Percentiles rank a stretch among this genome's conserved stretches.
Evolutionary conservation across 2,797 vertebrate genomes (phyloP).

Genomic region (Hippopotamyrus pictus): DNA sequence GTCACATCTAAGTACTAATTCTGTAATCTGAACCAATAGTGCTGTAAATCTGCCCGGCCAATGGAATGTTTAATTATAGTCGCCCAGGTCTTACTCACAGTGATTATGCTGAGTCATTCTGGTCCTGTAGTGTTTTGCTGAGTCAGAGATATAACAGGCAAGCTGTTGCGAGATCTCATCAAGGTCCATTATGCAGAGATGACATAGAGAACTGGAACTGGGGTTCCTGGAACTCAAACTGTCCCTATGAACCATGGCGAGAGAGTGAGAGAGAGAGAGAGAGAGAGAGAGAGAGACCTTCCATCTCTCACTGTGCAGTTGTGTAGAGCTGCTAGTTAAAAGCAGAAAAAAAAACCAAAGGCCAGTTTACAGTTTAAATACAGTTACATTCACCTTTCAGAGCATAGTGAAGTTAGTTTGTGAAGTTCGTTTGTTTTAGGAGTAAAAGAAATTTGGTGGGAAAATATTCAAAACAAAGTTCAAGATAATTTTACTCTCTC

Average conservation of each 20-base stretch:
- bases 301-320: neutral
- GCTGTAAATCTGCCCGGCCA: neutral
- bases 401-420: neutral
- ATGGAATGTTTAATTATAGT: neutral
- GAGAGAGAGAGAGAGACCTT: slow-evolving; percentile 1
- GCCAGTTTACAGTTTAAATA: neutral
- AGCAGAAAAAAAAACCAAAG: neutral
- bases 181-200: neutral
- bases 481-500: neutral
- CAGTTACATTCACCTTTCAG: neutral
- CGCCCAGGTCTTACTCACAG: neutral
- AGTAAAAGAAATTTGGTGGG: neutral
- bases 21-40: slow-evolving; percentile 4
- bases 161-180: slow-evolving; percentile 10
- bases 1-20: slow-evolving; percentile 1
- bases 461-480: neutral
- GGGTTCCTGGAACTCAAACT: slow-evolving; percentile 5
- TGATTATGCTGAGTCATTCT: slow-evolving; percentile 17
- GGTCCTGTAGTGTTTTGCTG: slow-evolving; percentile 16
- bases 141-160: slow-evolving; percentile 16
- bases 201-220: neutral
- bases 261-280: neutral
- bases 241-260: neutral
- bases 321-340: neutral
- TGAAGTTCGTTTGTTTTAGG: neutral